phyloP scores from a whole-genome alignment of 2,113 vertebrate species.

The Gallinago undulata region DNA sequence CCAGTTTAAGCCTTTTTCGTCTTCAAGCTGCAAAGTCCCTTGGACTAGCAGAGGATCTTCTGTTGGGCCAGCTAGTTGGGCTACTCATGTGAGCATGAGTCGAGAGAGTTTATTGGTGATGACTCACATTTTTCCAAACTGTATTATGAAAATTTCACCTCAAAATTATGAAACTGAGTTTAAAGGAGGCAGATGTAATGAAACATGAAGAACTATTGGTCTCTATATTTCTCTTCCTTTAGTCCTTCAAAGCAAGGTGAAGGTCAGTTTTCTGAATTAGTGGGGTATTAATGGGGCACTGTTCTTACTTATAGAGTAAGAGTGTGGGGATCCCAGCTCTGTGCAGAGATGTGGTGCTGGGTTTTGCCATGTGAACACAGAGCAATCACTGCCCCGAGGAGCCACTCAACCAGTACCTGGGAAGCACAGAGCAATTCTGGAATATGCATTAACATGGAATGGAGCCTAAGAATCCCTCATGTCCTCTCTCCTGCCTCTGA shows the following conservation, averaged over 20 bases:
- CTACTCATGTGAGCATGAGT: not conserved
- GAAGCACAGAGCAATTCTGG: not conserved
- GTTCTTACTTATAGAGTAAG: not conserved
- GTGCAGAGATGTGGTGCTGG: accelerated
- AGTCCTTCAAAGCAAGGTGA: not conserved
- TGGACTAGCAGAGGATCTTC: not conserved
- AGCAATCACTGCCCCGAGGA: not conserved
- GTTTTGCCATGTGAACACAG: not conserved
- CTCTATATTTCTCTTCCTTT: not conserved
- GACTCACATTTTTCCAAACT: not conserved
- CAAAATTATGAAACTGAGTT: not conserved
- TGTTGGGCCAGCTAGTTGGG: not conserved
- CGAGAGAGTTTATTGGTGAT: not conserved
- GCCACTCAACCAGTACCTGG: not conserved
- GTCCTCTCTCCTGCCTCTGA: not conserved
- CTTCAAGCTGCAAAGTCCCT: not conserved
- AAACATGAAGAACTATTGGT: not conserved
- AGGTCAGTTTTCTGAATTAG: not conserved
- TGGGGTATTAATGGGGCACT: not conserved
- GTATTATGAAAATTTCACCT: not conserved
- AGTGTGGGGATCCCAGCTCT: not conserved
- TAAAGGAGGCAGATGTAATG: not conserved
- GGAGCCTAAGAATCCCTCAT: not conserved
- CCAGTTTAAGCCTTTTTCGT: not conserved
- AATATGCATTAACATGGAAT: not conserved